Evolutionary conservation across 2,797 vertebrate species (phyloP).

Genomic region (Eremophila alpestris): DNA sequence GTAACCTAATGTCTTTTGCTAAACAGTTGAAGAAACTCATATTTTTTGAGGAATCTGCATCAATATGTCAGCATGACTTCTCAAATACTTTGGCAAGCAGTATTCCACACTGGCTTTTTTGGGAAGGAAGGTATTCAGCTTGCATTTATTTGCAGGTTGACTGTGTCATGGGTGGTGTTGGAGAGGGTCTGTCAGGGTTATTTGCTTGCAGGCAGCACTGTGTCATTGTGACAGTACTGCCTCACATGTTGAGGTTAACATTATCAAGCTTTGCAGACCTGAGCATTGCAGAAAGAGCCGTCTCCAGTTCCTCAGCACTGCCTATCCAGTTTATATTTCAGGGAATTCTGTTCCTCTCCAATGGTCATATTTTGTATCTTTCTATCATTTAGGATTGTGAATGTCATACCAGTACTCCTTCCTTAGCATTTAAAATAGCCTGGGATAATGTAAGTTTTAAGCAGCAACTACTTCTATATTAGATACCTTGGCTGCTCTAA

Average conservation of each 20-base stretch:
- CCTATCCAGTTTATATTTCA: neutral
- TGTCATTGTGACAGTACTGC: neutral
- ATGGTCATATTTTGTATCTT: neutral
- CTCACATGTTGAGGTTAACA: neutral
- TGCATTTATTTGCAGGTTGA: constrained; percentile 1
- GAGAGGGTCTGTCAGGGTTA: neutral
- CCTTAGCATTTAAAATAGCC: neutral
- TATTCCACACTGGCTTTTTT: neutral
- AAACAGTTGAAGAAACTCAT: neutral
- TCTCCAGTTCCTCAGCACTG: neutral
- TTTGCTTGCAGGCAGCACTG: neutral
- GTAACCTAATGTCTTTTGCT: neutral
- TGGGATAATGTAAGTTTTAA: neutral
- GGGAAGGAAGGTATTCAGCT: neutral
- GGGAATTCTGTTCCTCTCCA: neutral
- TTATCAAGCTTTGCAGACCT: neutral
- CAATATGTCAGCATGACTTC: neutral
- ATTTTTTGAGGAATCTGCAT: neutral
- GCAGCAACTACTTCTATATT: neutral
- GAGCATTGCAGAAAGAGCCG: fast-evolving
- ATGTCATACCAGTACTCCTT: neutral
- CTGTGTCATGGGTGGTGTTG: neutral
- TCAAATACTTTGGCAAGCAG: neutral
- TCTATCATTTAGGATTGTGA: neutral
- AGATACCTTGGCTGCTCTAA: neutral